Conservation (phyloP, 2,888 invertebrate genomes). For the Melipona beecheii region DNA sequence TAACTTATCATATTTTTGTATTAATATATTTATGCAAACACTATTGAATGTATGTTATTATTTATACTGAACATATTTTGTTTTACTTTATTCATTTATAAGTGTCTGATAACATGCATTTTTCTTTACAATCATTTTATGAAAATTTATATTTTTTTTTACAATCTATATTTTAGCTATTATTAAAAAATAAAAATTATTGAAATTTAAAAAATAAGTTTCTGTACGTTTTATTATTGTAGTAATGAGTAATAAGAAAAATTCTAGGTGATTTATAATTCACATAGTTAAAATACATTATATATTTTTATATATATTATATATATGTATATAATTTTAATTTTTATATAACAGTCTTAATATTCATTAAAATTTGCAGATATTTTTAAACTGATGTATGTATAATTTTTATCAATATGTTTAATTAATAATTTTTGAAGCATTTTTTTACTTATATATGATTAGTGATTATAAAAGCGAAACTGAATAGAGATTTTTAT, state of each 20-base stretch:
- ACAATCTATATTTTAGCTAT: not conserved
- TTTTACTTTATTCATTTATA: slow-evolving; percentile 14
- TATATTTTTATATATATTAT: not conserved
- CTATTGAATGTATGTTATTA: not conserved
- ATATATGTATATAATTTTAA: not conserved
- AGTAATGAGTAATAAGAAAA: not conserved
- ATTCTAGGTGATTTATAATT: slow-evolving; percentile 11
- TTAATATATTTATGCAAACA: slow-evolving; percentile 4
- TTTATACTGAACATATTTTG: slow-evolving; percentile 6
- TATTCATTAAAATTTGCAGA: slow-evolving; percentile 2
- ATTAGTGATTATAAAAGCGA: slow-evolving; percentile 26
- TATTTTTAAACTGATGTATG: slow-evolving; percentile 5
- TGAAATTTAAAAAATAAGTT: slow-evolving; percentile 8
- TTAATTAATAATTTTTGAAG: not conserved
- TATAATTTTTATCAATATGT: slow-evolving; percentile 11
- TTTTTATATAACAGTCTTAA: slow-evolving; percentile 8
- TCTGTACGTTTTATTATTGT: slow-evolving; percentile 15
- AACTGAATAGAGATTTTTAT: slow-evolving; percentile 40
- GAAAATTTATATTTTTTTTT: slow-evolving; percentile 11
- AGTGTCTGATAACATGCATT: not conserved
- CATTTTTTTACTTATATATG: slow-evolving; percentile 33
- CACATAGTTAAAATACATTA: not conserved
- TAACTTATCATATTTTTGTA: not conserved
- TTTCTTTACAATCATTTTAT: not conserved
- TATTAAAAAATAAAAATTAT: not conserved